Evolutionary conservation across 2,797 vertebrate species (phyloP), one percentile per base, ranked within the genome.

Genomic region (Dendrocincla fuliginosa): DNA sequence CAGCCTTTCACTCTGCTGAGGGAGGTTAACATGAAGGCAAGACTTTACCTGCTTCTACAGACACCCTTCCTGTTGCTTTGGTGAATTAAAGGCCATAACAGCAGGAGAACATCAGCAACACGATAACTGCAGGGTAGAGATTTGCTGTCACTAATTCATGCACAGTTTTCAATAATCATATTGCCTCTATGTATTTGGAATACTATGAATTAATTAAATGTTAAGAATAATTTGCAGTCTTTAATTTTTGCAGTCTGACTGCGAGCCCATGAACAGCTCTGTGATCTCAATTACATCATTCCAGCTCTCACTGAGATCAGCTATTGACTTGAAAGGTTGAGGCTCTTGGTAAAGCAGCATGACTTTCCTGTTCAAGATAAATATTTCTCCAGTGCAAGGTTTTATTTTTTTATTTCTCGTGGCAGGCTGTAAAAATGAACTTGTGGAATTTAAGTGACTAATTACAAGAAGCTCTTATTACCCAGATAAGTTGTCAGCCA

Each of bases 241-340:
- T 90, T 90, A 86, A 95, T 84, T 95, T 91, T 74, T 95, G 63
- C 59, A 94, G 47, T 94, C 87, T 84, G 87, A 95, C 91, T 77
- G 90, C 0, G 68, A 96, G 83, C 64, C 56, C 71, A n/a, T 4
- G 3, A 89, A 78, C 83, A 74, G 71, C 49, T 83, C 87, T 95
- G 83, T 95, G 94, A 95, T 95, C 85, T 88, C 83, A 41, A 35
- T 96, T 95, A 90, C 93, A 68, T 86, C 87, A 92, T 95, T 90
- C 30, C 5, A 28, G 35, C 78, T 90, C 83, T 95, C 49, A 82
- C 93, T 90, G 95, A 77, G 93, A 89, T 87, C 68, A 80, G 77
- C 95, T 84, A 75, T 91, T 89, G 78, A 95, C 95, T 91, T 95
- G 89, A 93, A 96, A 95, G 77, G 52, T 63, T 2, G 5, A 78